Conservation (phyloP, 2,888 invertebrate genomes). For the Volucella inflata region DNA sequence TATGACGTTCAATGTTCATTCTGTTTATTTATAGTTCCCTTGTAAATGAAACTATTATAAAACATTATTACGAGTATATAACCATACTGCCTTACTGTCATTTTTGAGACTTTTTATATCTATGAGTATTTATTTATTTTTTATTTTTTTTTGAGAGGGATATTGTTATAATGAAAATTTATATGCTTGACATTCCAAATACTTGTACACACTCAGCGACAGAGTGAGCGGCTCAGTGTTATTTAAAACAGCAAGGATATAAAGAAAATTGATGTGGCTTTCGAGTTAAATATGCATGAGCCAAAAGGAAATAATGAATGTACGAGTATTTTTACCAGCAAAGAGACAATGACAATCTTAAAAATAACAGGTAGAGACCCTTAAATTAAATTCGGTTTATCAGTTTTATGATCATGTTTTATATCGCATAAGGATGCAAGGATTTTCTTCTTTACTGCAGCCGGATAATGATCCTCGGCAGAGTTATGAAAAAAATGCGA, state of each 20-base stretch:
- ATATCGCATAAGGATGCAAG: too few species aligned
- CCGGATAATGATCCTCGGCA: too few species aligned
- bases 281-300: constrained; percentile 3
- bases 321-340: background rate
- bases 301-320: background rate
- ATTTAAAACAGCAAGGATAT: background rate
- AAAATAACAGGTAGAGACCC: background rate
- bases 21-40: constrained; percentile 62
- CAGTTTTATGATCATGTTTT: too few species aligned
- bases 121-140: background rate
- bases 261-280: constrained; percentile 22
- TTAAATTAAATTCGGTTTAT: background rate
- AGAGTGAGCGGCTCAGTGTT: constrained; percentile 23
- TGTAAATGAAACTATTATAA: constrained; percentile 54
- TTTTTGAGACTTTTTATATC: constrained; percentile 13
- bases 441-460: too few species aligned
- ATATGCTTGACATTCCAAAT: background rate
- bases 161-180: background rate
- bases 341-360: background rate
- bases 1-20: constrained; percentile 62
- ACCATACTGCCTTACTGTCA: background rate
- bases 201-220: constrained; percentile 3
- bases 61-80: constrained; percentile 33
- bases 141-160: background rate
- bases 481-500: too few species aligned